Base-by-base conservation (phyloP, 2,888 invertebrate species). In the Habrosyne pyritoides region DNA sequence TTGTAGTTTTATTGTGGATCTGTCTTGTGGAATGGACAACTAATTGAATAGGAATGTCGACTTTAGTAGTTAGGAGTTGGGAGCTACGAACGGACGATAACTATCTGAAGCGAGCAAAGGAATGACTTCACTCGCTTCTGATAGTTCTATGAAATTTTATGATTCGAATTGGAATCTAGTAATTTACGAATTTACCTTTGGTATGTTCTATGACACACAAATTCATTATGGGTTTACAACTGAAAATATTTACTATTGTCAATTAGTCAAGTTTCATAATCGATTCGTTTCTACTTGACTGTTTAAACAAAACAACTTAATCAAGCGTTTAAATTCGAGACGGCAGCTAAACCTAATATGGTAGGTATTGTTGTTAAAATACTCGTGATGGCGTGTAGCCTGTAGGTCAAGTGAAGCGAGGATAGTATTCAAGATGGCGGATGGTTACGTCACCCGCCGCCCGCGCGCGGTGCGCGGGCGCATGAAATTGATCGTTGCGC, bases 401-500 rank as follows among this genome's bases (percentile, higher is more conserved):
- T 42, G 18, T 42, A 59, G 63, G 62, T 69, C 69, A 70, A 42
- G 42, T 18, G 18, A 63, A 66, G 60, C 61, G 60, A 66, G 64
- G 60, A 60, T 57, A 66, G 61, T 59, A 63, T 64, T 60, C 71
- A 82, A 83, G 75, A 84, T 84, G 81, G 84, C 83, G 60, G 65
- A 52, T 14, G 42, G 62, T 83, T 81, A 83, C 79, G 80, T 81
- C 72, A 76, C 64, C 66, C 59, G 66, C 14, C n/a, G 36, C 30
- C 53, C 63, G 58, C n/a, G 63, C 58, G 59, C 64, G 50, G 60
- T 71, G 73, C 74, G 77, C 77, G 72, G 62, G 72, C 75, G 76
- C 75, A 80, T 74, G 78, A 73, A 79, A 82, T 84, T 83, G 80
- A 83, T 81, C 73, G 75, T 75, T 69, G 69, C 73, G 77, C 71